Base-by-base conservation (phyloP, 2,888 invertebrate species). In the Oligia strigilis region DNA sequence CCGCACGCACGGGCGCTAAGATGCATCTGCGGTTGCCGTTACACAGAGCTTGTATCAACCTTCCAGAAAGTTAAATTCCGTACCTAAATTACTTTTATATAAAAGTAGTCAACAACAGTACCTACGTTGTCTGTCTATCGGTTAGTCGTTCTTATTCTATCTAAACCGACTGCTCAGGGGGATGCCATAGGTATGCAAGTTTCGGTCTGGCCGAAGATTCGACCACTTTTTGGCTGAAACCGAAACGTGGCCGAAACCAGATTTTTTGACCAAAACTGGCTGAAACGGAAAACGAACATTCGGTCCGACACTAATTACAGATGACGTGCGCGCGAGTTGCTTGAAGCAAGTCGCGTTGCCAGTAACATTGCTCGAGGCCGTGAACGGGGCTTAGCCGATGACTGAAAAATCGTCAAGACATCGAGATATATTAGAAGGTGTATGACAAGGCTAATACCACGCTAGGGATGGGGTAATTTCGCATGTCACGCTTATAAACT, bases 401-500 rank as follows among this genome's bases (percentile, higher is more conserved):
- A 36, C 62, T 64, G 52, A 36, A 23, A 66, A 83, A 74, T 78
- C 14, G 52, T 66, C 29, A 43, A 52, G 23, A 62, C 40, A 71
- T 29, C 58, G 58, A 43, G 43, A 75, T 80, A 66, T 71, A 74
- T 83, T 84, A 80, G 75, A 43, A 85, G 74, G 52, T 71, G 72
- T 76, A 72, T 81, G 83, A 76, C 43, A 66, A 64, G 83, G 71
- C 9, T 73, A 69, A 86, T 75, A 60, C 76, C 70, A 49, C 71
- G 64, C 74, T 71, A 67, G 71, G 75, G 82, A 73, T 81, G 71
- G 64, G 86, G 76, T 85, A 81, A 81, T 67, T 78, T 60, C 67
- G 46, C 66, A 73, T 82, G 88, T 88, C 86, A 89, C 78, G 78
- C 36, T 62, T 83, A 80, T 72, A 82, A 82, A 82, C 89, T 85